Percentiles rank a stretch among this genome's conserved stretches.
phyloP scores from a whole-genome alignment of 2,888 invertebrate species.

The Aphodius sticticus region DNA sequence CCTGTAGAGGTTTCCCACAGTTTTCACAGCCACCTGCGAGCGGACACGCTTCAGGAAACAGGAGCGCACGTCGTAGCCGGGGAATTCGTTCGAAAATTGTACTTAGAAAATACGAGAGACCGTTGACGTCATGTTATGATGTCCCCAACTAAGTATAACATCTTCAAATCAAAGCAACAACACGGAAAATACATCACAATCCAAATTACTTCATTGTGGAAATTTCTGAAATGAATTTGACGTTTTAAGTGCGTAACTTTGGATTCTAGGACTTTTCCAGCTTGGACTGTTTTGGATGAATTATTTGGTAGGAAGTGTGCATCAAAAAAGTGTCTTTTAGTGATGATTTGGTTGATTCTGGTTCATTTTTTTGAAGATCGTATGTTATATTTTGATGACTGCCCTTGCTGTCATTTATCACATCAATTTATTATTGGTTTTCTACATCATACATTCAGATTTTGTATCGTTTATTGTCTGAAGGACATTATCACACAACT shows the following conservation, averaged over 20 bases:
- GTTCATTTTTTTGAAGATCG: background rate
- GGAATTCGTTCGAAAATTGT: conserved; percentile 25
- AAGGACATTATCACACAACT: background rate
- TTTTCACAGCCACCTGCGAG: conserved; percentile 47
- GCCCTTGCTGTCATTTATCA: too few species aligned
- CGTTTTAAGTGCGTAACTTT: too few species aligned
- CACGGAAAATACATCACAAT: background rate
- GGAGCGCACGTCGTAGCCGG: conserved; percentile 26
- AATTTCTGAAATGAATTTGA: too few species aligned
- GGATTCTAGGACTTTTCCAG: too few species aligned
- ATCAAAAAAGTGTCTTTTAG: too few species aligned
- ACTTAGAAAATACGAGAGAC: background rate
- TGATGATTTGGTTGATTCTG: too few species aligned
- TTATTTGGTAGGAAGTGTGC: too few species aligned
- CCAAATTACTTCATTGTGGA: background rate
- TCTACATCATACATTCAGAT: background rate
- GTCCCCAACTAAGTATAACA: background rate
- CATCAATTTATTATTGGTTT: too few species aligned
- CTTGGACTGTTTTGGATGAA: too few species aligned
- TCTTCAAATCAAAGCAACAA: background rate
- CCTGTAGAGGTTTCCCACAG: conserved; percentile 50
- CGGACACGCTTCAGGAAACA: conserved; percentile 47
- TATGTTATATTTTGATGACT: background rate
- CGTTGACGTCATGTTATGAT: background rate
- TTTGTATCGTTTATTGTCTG: background rate